Base-by-base conservation (phyloP, 2,797 vertebrate species). In the Tenualosa ilisha region DNA sequence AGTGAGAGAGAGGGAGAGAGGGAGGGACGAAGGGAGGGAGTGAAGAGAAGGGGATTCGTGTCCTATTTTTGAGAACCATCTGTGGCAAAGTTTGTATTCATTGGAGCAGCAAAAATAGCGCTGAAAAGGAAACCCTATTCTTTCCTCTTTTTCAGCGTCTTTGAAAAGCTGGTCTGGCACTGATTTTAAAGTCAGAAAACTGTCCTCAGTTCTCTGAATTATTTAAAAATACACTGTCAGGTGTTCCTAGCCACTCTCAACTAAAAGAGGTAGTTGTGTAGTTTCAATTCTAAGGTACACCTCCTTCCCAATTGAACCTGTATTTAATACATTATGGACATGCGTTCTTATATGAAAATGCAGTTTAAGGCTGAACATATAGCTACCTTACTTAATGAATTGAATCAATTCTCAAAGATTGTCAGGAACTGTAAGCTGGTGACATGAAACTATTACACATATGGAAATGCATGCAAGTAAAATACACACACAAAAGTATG, bases 51-150 rank as follows among this genome's bases (percentile, higher is more conserved):
- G 54, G 81, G 82, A 82, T 84, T 89, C 86, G 86, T 87, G 83
- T 81, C 81, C 87, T 92, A 92, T 94, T 94, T 96, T 96, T 95
- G 93, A 93, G 95, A 96, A 95, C 96, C 96, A 97, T 97, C 96
- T 97, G 96, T 97, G 95, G 94, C 93, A 94, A 95, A 94, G 94
- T 96, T 95, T 96, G 94, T 85, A 95, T 94, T 95, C 94, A 95
- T 92, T 95, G 95, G 93, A 96, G 94, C 93, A 94, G 94, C 95
- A 96, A 95, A 96, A 96, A 95, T 94, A 95, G 94, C 94, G 93
- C 95, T 84, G 84, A 85, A 85, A 82, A 88, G 54, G 82, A 54
- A 84, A 83, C 86, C 7, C 50, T 85, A 46, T 85, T 31, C 17
- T 53, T 81, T 81, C 84, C 53, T 59, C 72, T 79, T 79, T 43